These are phyloP conservation scores for Pangasianodon hypophthalmus DNA, from an alignment of 2,113 vertebrate genomes.

Conservation along the genomic window DNA sequence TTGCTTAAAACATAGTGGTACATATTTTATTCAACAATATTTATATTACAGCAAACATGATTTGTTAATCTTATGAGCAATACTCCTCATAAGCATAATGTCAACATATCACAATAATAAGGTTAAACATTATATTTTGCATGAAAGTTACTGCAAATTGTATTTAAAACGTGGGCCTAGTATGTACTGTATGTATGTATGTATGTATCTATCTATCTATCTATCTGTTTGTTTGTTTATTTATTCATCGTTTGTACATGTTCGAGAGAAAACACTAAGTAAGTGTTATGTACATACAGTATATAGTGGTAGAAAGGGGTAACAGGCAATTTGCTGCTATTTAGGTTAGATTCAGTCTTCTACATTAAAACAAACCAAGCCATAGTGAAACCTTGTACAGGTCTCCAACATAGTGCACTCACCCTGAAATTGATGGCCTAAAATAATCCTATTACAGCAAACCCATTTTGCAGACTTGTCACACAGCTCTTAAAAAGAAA, in stretches of 20 bases:
- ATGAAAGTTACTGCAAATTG: background rate
- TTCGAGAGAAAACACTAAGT: background rate
- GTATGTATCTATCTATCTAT: background rate
- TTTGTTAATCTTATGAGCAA: background rate
- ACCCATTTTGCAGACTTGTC: conserved; percentile 30
- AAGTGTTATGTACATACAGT: background rate
- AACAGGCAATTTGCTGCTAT: background rate
- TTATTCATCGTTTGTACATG: background rate
- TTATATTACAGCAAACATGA: background rate
- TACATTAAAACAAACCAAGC: conserved; percentile 5
- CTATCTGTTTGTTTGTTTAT: background rate
- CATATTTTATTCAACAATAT: background rate
- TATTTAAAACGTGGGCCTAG: background rate
- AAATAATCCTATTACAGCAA: conserved; percentile 39
- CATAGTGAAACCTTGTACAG: conserved; percentile 14
- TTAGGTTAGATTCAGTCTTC: background rate
- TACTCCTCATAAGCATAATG: background rate
- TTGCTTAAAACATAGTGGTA: too few relatives aligned
- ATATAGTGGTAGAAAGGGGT: background rate
- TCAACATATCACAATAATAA: too few relatives aligned
- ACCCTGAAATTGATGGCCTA: conserved; percentile 21
- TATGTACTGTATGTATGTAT: background rate
- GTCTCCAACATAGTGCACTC: conserved; percentile 23
- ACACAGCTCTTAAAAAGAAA: conserved; percentile 9
- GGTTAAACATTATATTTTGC: background rate